Evolutionary conservation across 2,888 invertebrate species (phyloP).

Genomic region (Drosophila sordidula): DNA sequence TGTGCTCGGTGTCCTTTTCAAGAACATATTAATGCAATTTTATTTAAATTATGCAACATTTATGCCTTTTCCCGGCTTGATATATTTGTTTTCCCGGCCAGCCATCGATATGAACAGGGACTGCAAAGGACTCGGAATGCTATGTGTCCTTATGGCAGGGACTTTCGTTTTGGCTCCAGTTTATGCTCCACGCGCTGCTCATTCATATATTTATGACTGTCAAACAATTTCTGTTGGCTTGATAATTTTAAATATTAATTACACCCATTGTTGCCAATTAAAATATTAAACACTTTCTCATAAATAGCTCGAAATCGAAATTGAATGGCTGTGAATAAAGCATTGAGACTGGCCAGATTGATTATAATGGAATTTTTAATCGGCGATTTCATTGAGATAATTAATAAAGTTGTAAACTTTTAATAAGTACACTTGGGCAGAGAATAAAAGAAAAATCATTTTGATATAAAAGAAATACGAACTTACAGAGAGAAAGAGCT

Average conservation of each 20-base stretch:
- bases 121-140: constrained; percentile 16
- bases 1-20: constrained; percentile 32
- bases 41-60: constrained; percentile 77
- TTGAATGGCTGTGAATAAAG: not conserved
- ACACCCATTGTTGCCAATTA: constrained; percentile 55
- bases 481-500: no score
- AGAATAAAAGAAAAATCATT: not conserved
- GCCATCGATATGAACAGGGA: constrained; percentile 12
- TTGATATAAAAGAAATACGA: no score
- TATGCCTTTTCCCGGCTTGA: constrained; percentile 59
- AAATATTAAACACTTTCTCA: constrained; percentile 54
- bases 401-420: not conserved
- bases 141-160: constrained; percentile 35
- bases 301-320: constrained; percentile 9
- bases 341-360: not conserved
- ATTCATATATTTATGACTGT: constrained; percentile 48
- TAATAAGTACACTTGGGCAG: no score
- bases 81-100: constrained; percentile 58
- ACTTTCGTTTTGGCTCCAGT: constrained; percentile 16
- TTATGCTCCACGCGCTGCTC: not conserved
- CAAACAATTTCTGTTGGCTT: constrained; percentile 57
- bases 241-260: constrained; percentile 71
- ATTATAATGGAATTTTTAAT: not conserved
- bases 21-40: constrained; percentile 77
- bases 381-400: no score